Percentiles rank a stretch among this genome's conserved stretches.
phyloP scores from a whole-genome alignment of 2,888 invertebrate species.

The Polia nebulosa region DNA sequence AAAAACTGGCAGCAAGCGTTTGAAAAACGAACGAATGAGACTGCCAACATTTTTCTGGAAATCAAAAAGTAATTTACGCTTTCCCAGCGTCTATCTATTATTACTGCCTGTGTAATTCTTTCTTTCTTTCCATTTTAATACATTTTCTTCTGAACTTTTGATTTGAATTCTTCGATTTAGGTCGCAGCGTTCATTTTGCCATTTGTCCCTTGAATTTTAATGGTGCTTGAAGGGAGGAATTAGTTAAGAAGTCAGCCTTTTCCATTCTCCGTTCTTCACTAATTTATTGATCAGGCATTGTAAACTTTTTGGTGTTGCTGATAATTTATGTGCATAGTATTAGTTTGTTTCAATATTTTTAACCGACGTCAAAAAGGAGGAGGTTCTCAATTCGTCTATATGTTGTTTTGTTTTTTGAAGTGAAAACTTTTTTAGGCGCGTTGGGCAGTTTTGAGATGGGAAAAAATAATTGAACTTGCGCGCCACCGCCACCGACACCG shows the following conservation, averaged over 20 bases:
- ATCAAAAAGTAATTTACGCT: constrained; percentile 66
- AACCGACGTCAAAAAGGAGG: too few relatives aligned
- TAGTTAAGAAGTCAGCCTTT: constrained; percentile 30
- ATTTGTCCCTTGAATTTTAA: constrained; percentile 68
- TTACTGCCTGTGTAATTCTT: constrained; percentile 45
- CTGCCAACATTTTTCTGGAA: constrained; percentile 32
- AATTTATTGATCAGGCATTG: constrained; percentile 31
- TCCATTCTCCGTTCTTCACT: constrained; percentile 1
- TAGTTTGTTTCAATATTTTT: not conserved
- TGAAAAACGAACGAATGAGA: constrained; percentile 38
- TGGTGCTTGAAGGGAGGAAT: constrained; percentile 51
- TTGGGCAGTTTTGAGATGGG: too few relatives aligned
- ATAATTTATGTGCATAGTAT: constrained; percentile 25
- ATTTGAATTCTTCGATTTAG: constrained; percentile 65
- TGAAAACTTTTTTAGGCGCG: too few relatives aligned
- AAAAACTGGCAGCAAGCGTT: constrained; percentile 24
- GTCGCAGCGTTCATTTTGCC: constrained; percentile 66
- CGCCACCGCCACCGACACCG: too few relatives aligned
- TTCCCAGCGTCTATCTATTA: constrained; percentile 53
- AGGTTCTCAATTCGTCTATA: too few relatives aligned
- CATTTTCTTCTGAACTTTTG: constrained; percentile 61
- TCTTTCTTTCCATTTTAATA: constrained; percentile 45
- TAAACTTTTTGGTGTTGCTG: constrained; percentile 18
- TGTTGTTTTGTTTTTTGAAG: too few relatives aligned
- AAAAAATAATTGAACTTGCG: too few relatives aligned